Evolutionary conservation across 2,888 invertebrate genomes (phyloP), one percentile per base, ranked within the genome.

Genomic region (Cryptops parisi): DNA sequence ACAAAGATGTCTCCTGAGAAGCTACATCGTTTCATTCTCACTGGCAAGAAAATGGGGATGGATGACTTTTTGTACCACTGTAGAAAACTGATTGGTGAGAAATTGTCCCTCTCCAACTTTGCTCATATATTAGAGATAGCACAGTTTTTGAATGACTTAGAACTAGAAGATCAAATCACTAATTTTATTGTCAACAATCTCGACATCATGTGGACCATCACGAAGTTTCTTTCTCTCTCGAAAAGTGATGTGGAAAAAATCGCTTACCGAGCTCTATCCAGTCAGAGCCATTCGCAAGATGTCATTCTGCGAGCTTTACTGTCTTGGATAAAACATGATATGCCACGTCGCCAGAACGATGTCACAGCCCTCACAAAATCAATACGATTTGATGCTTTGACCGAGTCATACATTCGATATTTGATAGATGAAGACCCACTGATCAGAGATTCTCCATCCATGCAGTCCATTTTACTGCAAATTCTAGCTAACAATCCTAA

Each of bases 401-500:
- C 27, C 19, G 33, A 19, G 12, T 23, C 48, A 6, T 48, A 48
- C n/a, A 38, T 27, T 2, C 19, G 48, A 3, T 48, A 33, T 48
- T 22, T 48, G 9, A 27, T 48, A 2, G 48, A 48, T 15, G 48
- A 47, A n/a, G 47, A 48, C 38, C 48, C 48, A 6, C 23, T 48
- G 6, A 27, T 48, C 5, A 27, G 33, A 33, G 48, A 48, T n/a
- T n/a, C n/a, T n/a, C n/a, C n/a, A n/a, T n/a, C n/a, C n/a, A n/a
- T n/a, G n/a, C n/a, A n/a, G n/a, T n/a, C n/a, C n/a, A n/a, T n/a
- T n/a, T n/a, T n/a, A n/a, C n/a, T n/a, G n/a, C n/a, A n/a, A n/a
- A n/a, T n/a, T n/a, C n/a, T n/a, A n/a, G n/a, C n/a, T n/a, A n/a
- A n/a, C n/a, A n/a, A n/a, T n/a, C n/a, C n/a, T n/a, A n/a, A n/a